phyloP scores from a whole-genome alignment of 2,113 vertebrate genomes.

The Trochalopteron elliotii region DNA sequence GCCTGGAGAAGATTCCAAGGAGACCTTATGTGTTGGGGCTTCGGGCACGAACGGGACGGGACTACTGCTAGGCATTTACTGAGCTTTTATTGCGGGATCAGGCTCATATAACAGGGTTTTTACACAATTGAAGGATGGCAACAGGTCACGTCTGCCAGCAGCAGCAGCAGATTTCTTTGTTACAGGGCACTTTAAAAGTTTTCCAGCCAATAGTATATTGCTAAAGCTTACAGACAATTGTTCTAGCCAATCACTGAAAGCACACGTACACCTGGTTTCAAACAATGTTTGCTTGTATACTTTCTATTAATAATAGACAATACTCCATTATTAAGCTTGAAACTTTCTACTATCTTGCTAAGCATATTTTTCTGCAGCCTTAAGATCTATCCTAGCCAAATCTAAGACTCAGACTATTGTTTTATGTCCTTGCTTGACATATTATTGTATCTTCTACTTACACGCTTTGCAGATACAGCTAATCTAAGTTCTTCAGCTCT shows the following conservation, averaged over 20 bases:
- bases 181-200: background rate
- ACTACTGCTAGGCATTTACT: background rate
- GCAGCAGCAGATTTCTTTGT: background rate
- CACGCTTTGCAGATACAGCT: background rate
- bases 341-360: background rate
- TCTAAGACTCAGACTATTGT: background rate
- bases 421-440: background rate
- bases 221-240: background rate
- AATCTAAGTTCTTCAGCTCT: background rate
- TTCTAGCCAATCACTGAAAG: background rate
- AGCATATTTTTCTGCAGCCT: background rate
- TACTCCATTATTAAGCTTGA: background rate
- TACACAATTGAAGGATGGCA: background rate
- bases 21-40: background rate
- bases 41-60: background rate
- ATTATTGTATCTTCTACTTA: background rate
- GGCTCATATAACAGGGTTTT: background rate
- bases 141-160: background rate
- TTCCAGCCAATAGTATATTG: background rate
- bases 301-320: background rate
- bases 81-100: background rate
- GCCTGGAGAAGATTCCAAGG: background rate
- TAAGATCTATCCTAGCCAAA: background rate
- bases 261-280: background rate
- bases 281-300: background rate